phyloP scores from a whole-genome alignment of 2,797 vertebrate genomes.

The Hippoglossus hippoglossus region DNA sequence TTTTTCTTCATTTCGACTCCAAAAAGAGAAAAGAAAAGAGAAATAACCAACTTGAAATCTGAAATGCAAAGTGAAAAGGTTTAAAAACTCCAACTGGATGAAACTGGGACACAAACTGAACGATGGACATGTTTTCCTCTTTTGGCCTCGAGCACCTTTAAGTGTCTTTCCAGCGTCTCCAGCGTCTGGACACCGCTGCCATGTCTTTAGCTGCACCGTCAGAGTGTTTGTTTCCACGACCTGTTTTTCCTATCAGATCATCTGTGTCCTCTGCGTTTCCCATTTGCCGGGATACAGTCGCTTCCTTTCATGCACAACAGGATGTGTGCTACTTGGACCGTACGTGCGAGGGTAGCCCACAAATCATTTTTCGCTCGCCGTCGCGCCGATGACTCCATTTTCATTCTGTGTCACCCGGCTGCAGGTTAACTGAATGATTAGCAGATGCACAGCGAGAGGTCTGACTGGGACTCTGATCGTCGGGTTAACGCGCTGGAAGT shows the following conservation, averaged over 20 bases:
- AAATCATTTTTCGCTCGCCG: slow-evolving; percentile 53
- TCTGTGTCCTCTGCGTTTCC: slow-evolving; percentile 64
- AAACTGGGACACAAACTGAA: slow-evolving; percentile 2
- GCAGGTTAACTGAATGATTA: slow-evolving; percentile 10
- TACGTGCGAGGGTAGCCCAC: slow-evolving; percentile 48
- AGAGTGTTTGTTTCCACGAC: slow-evolving; percentile 50
- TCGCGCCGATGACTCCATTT: too few species aligned
- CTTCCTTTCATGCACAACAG: slow-evolving; percentile 75
- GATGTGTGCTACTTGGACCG: slow-evolving; percentile 60
- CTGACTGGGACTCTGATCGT: too few species aligned
- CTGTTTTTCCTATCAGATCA: slow-evolving; percentile 67
- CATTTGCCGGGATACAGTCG: slow-evolving; percentile 49
- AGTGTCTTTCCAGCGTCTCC: slow-evolving; percentile 32
- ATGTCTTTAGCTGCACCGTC: slow-evolving; percentile 42
- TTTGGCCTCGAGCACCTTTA: background rate
- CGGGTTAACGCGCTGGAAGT: too few species aligned
- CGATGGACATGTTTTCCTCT: slow-evolving; percentile 19
- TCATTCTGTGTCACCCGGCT: background rate
- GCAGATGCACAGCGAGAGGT: background rate
- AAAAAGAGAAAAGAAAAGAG: background rate
- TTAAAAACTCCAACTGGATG: background rate
- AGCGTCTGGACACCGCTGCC: slow-evolving; percentile 10
- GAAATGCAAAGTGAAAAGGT: background rate
- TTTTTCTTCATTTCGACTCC: background rate
- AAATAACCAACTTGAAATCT: background rate